Percentiles rank a stretch among this genome's conserved stretches.
phyloP scores from a whole-genome alignment of 2,888 invertebrate genomes.

The Coronaproctus castanopsis region DNA sequence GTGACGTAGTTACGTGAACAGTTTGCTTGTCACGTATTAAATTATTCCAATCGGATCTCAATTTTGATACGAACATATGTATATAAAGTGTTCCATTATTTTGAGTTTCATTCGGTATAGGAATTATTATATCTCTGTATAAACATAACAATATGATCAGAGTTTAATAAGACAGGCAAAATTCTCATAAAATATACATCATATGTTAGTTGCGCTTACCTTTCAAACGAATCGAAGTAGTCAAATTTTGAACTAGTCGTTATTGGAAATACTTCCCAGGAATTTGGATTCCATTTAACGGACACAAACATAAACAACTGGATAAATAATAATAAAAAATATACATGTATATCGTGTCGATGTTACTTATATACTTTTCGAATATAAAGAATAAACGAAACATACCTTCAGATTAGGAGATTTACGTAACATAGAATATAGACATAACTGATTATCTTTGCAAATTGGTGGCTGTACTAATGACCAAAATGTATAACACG shows the following conservation, averaged over 20 bases:
- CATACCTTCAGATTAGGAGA: not conserved
- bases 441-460: not conserved
- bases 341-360: no score
- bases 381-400: no score
- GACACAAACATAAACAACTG: not conserved
- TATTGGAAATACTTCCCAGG: not conserved
- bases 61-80: constrained; percentile 38
- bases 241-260: not conserved
- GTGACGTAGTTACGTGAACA: constrained; percentile 38
- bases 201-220: not conserved
- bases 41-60: constrained; percentile 10
- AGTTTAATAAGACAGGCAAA: not conserved
- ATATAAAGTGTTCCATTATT: constrained; percentile 68
- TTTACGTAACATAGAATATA: not conserved
- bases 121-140: not conserved
- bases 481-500: not conserved
- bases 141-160: not conserved
- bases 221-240: not conserved
- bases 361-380: no score
- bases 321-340: not conserved
- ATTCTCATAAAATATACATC: not conserved
- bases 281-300: not conserved
- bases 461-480: not conserved
- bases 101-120: constrained; percentile 47
- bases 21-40: constrained; percentile 3